These are phyloP conservation scores for Atractosteus spatula DNA, from an alignment of 2,113 vertebrate species.

Conservation along the genomic window DNA sequence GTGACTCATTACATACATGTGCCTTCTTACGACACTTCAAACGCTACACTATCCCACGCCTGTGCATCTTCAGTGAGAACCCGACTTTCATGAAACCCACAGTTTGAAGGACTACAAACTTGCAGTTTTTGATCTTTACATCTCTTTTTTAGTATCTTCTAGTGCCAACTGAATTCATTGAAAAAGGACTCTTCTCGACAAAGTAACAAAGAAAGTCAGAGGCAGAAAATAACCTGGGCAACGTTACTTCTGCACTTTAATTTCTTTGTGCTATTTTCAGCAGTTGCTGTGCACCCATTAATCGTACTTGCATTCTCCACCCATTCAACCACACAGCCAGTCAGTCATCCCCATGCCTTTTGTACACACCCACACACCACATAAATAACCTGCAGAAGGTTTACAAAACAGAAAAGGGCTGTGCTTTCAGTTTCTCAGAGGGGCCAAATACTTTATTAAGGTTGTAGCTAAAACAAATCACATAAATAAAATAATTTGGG, in stretches of 20 bases:
- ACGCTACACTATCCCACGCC: background rate
- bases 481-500: too few relatives aligned
- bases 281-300: conserved; percentile 7
- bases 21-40: background rate
- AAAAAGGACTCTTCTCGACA: background rate
- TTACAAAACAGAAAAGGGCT: too few relatives aligned
- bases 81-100: background rate
- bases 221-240: background rate
- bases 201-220: background rate
- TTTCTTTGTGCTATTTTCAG: conserved; percentile 1
- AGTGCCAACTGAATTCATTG: background rate
- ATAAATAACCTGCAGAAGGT: background rate
- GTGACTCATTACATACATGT: background rate
- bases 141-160: background rate
- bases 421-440: too few relatives aligned
- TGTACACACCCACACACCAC: conserved; percentile 6
- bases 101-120: background rate
- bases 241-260: background rate
- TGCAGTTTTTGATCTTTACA: background rate
- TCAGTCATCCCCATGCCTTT: background rate
- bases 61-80: background rate
- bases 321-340: conserved; percentile 16
- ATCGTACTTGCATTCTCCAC: conserved; percentile 9
- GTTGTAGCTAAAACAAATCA: too few relatives aligned
- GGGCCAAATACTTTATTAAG: too few relatives aligned